Conservation (phyloP, 2,113 vertebrate genomes). For the Mola mola region DNA sequence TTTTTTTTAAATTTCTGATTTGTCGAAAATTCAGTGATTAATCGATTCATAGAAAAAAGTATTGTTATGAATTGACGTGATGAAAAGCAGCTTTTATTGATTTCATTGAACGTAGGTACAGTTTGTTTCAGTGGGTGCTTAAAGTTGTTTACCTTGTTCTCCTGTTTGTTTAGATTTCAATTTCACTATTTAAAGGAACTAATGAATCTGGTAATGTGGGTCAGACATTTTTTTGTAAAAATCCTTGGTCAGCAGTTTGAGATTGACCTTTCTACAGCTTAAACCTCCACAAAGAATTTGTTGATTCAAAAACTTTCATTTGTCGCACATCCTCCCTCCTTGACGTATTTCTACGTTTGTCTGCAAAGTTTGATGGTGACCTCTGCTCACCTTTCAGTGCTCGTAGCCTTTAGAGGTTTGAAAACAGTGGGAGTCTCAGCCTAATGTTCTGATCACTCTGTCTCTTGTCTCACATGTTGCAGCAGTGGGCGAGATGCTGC, state of each 20-base stretch:
- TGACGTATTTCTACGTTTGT: conserved; percentile 36
- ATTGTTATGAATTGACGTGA: too few relatives aligned
- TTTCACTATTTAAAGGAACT: too few relatives aligned
- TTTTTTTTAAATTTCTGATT: too few relatives aligned
- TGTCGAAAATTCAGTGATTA: too few relatives aligned
- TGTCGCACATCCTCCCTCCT: not conserved
- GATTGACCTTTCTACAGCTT: conserved; percentile 1
- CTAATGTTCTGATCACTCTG: not conserved
- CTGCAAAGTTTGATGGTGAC: conserved; percentile 31
- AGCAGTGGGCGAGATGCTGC: conserved; percentile 49
- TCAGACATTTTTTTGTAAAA: not conserved
- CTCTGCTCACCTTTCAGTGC: conserved; percentile 17
- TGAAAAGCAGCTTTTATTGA: too few relatives aligned
- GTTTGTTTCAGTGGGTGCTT: too few relatives aligned
- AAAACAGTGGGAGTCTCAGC: conserved; percentile 17
- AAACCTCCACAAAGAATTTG: conserved; percentile 8
- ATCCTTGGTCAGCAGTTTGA: not conserved
- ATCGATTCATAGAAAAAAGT: too few relatives aligned
- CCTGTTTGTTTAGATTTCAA: too few relatives aligned
- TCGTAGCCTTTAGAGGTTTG: not conserved
- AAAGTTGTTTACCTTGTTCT: too few relatives aligned
- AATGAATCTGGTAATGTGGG: not conserved
- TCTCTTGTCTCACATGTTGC: conserved; percentile 4
- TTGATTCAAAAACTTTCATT: conserved; percentile 22
- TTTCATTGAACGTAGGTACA: too few relatives aligned